These are phyloP conservation scores for Zaprionus kolodkinae DNA, from an alignment of 1,140 invertebrate genomes.

Conservation along the genomic window DNA sequence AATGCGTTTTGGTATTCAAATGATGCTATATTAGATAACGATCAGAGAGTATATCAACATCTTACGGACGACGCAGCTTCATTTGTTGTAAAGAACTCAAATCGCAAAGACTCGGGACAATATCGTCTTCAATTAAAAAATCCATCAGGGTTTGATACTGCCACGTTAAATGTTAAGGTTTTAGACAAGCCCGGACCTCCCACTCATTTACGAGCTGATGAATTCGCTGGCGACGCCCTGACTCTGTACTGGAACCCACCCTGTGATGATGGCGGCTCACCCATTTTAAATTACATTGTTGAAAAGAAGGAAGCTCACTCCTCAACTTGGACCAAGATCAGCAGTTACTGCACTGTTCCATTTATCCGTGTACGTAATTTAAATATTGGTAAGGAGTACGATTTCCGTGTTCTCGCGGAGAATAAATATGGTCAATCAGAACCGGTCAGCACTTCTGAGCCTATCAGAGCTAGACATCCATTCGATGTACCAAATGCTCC, in stretches of 20 bases:
- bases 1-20: constrained; percentile 96
- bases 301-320: constrained; percentile 95
- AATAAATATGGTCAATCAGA: constrained; percentile 98
- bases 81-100: constrained; percentile 96
- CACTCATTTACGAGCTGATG: constrained; percentile 94
- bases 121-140: constrained; percentile 97
- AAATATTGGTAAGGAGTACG: constrained; percentile 95
- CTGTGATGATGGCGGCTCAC: constrained; percentile 97
- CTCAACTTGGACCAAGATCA: constrained; percentile 94
- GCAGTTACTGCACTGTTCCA: constrained; percentile 95
- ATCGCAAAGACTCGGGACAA: constrained; percentile 94
- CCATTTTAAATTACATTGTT: constrained; percentile 98
- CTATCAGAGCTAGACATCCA: constrained; percentile 97
- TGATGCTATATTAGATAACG: constrained; percentile 89
- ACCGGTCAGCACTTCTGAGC: constrained; percentile 93
- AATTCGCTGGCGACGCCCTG: constrained; percentile 97
- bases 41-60: constrained; percentile 92
- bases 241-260: constrained; percentile 98
- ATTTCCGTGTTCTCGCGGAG: constrained; percentile 99
- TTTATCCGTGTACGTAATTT: constrained; percentile 96
- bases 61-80: constrained; percentile 95
- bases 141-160: constrained; percentile 96
- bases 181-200: constrained; percentile 95
- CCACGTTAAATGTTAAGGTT: constrained; percentile 96
- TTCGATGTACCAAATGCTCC: constrained; percentile 97